Evolutionary conservation across 2,797 vertebrate genomes (phyloP), one percentile per base, ranked within the genome.

Genomic region (Balearica regulorum): DNA sequence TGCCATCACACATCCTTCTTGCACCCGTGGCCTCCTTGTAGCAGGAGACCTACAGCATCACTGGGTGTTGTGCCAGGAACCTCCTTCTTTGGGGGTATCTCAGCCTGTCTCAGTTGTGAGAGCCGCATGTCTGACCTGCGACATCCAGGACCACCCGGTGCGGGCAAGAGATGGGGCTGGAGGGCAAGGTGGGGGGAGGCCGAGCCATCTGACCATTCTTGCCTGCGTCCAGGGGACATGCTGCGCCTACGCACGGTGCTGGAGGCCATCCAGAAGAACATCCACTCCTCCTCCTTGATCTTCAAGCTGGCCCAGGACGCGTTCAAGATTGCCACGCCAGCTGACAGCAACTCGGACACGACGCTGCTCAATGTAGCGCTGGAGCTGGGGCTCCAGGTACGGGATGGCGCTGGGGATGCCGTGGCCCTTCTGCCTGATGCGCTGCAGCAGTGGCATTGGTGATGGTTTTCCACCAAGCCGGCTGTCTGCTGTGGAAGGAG

Each of bases 241-340:
- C 97, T 99, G 97, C 98, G 99, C 94, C 97, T 99, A 75, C 98
- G 99, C 92, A 99, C 99, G 0, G 99, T 99, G 94, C 98, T 99
- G 89, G 99, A 99, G 97, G 99, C 99, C 96, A 99, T 99, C 96
- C 99, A 99, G 98, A 99, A 99, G 94, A 99, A 99, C 97, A 99
- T 99, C 97, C 99, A 99, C 97, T 99, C 99, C 78, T 99, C 99
- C 25, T 99, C 99, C 41, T 98, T 99, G 95, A 99, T 99, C 98
- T 99, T 99, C 97, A 99, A 99, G 97, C 98, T 99, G 97, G 99
- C 99, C 85, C 99, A 99, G 96, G 99, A 99, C 4, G 99, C 99
- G 16, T 99, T 99, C 96, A 99, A 99, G 98, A 99, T 99, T 9
- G 99, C 99, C 80, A 99, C 99, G 0, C 99, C 99, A 0, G 98